Percentiles rank a stretch among this genome's conserved stretches.
These are phyloP conservation scores for Troides helena DNA, from an alignment of 2,888 invertebrate species.

Conservation along the genomic window DNA sequence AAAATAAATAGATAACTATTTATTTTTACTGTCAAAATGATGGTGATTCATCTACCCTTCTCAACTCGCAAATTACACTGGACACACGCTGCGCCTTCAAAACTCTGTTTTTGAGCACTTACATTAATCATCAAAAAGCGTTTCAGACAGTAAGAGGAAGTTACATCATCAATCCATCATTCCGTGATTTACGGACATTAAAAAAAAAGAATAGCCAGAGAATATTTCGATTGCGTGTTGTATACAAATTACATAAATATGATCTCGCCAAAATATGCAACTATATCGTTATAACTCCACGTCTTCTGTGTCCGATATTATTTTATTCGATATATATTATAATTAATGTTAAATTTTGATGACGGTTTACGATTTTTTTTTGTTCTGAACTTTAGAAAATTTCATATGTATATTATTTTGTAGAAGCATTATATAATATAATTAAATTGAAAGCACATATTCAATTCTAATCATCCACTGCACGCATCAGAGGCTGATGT, in stretches of 20 bases:
- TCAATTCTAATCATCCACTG: too few relatives aligned
- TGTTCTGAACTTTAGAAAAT: too few relatives aligned
- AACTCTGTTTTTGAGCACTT: background rate
- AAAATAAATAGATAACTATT: too few relatives aligned
- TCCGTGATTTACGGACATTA: constrained; percentile 23
- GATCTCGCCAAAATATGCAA: constrained; percentile 7
- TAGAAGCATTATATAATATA: too few relatives aligned
- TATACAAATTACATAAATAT: constrained; percentile 19
- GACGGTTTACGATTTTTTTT: too few relatives aligned
- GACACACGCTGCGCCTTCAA: constrained; percentile 1
- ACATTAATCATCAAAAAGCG: constrained; percentile 7
- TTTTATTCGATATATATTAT: background rate
- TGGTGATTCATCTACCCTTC: background rate
- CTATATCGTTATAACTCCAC: background rate
- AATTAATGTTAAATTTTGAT: background rate
- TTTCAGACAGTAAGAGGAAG: constrained; percentile 20
- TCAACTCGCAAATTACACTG: background rate
- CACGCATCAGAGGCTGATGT: too few relatives aligned
- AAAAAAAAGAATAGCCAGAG: constrained; percentile 12
- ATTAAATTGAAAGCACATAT: too few relatives aligned
- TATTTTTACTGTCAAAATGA: constrained; percentile 8
- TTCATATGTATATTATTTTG: too few relatives aligned
- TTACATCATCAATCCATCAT: constrained; percentile 11
- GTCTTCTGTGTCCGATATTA: background rate
- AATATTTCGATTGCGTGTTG: constrained; percentile 6